Evolutionary conservation across 2,797 vertebrate genomes (phyloP), one percentile per base, ranked within the genome.

Genomic region (Zenarchopterus dispar): DNA sequence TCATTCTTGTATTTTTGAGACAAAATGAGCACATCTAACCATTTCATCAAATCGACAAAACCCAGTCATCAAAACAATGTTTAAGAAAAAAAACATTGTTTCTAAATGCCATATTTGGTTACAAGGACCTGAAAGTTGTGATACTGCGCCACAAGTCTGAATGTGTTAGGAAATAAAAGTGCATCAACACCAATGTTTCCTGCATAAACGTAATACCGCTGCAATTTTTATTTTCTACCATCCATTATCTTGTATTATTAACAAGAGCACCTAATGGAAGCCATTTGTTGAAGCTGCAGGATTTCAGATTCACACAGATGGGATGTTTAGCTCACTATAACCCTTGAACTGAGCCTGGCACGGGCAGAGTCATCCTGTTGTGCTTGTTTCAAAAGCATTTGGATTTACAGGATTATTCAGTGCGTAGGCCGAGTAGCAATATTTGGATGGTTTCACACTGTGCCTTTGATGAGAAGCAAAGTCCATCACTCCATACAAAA

Each of bases 371-470:
- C 86, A 76, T 86, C 86, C 82, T 71, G 75, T 87, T 82, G 78
- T 87, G 78, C 77, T 76, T 77, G 86, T 84, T 90, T 88, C 77
- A 87, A 89, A 91, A 87, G 81, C 86, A 75, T 84, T 87, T 82
- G 89, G 90, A 89, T 91, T 92, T 91, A 84, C 70, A 77, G 88
- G 89, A 93, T 93, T 92, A 92, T 80, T 84, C 59, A 31, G 51
- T 50, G 60, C 56, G 62, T 70, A 69, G 86, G 78, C 78, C 85
- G 80, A 87, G 70, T 89, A 85, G 85, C 85, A 86, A 84, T 86
- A 89, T 90, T 89, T 89, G 84, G 81, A 85, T 75, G 77, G 65
- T 81, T 76, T 84, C 76, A 84, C 72, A 80, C 79, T 73, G 73
- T 54, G 73, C 53, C 73, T 89, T 79, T 86, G 78, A 89, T 73